Base-by-base conservation (phyloP, 2,888 invertebrate species). In the Acheta domesticus region DNA sequence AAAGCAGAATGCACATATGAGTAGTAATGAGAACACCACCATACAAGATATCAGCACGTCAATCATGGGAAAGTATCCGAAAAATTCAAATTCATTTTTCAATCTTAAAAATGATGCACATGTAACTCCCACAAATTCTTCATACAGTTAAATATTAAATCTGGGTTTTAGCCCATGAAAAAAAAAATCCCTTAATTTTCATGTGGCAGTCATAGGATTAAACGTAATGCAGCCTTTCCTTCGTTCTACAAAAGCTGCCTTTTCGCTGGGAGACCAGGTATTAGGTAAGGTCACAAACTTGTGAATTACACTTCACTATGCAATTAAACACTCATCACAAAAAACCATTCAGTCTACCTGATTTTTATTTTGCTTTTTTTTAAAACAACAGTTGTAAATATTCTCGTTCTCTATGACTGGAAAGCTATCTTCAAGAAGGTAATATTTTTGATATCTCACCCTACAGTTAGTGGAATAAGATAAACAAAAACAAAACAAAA, bases 321-420 rank as follows among this genome's bases (percentile, higher is more conserved):
- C 48, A 76, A 76, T 48, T 76, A 48, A 48, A 48, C 48, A 76
- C 76, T 48, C 76, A 76, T 76, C 36, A 48, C n/a, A 76, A 80
- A 50, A 36, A 78, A 78, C 77, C 80, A 79, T 50, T 80, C 80
- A 79, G 79, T 81, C 81, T 79, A 81, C 78, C 78, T 81, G 81
- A 78, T n/a, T 80, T 81, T 81, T 80, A 49, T 76, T 79, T 78
- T 80, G 74, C 49, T 77, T 21, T 49, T 81, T 78, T 78, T 79
- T 80, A 76, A 79, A 80, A 80, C 81, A 81, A 74, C 50, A 74
- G 75, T 76, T 73, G 62, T 62, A 62, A 62, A 62, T 62, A 62
- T 20, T 73, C 23, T 36, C 20, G 62, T 36, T 48, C 78, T 78
- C 74, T 20, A 73, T 74, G 74, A 78, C 74, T 78, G 78, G 73